phyloP scores from a whole-genome alignment of 2,888 invertebrate species.

The Eristalinus aeneus region DNA sequence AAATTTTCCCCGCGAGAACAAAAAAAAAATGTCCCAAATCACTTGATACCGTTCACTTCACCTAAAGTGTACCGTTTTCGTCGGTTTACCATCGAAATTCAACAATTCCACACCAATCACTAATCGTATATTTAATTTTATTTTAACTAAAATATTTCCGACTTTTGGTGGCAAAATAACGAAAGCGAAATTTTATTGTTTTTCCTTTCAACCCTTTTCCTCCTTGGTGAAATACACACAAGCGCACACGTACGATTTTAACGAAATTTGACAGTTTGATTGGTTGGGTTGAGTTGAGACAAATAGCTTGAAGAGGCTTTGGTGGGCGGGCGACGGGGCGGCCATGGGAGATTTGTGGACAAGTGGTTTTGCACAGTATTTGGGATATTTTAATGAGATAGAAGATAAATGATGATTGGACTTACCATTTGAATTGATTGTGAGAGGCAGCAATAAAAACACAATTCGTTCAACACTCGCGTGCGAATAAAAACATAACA shows the following conservation, averaged over 20 bases:
- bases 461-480: slow-evolving; percentile 55
- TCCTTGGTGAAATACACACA: slow-evolving; percentile 68
- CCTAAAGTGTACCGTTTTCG: slow-evolving; percentile 56
- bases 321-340: slow-evolving; percentile 31
- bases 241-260: slow-evolving; percentile 72
- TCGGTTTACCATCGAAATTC: slow-evolving; percentile 54
- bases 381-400: background rate
- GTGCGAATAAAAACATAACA: slow-evolving; percentile 62
- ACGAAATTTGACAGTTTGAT: slow-evolving; percentile 67
- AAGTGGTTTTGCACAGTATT: background rate
- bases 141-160: slow-evolving; percentile 12
- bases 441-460: slow-evolving; percentile 14
- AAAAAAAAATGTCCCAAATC: slow-evolving; percentile 58
- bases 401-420: background rate
- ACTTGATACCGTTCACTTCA: slow-evolving; percentile 63
- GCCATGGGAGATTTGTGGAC: background rate
- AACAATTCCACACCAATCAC: slow-evolving; percentile 12
- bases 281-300: slow-evolving; percentile 57
- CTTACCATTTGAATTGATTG: slow-evolving; percentile 39
- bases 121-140: background rate
- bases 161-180: slow-evolving; percentile 66
- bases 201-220: slow-evolving; percentile 64
- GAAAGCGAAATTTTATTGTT: slow-evolving; percentile 57
- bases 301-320: slow-evolving; percentile 39
- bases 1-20: slow-evolving; percentile 64